These are phyloP conservation scores for Drosophila obscura DNA, from an alignment of 1,140 invertebrate genomes.

Conservation along the genomic window DNA sequence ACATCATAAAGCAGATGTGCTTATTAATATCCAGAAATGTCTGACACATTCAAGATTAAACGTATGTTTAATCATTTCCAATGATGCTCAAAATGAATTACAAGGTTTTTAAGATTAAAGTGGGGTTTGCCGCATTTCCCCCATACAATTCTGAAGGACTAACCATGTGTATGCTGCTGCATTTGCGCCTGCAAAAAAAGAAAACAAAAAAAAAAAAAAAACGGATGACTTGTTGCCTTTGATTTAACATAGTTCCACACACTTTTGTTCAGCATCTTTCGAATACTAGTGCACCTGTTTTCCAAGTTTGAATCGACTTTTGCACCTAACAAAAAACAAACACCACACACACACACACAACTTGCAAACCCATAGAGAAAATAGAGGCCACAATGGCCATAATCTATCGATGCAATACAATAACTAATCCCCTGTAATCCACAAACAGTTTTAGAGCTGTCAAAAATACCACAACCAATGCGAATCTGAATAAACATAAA, in stretches of 20 bases:
- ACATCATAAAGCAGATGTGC: too few relatives aligned
- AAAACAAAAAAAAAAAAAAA: background rate
- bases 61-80: too few relatives aligned
- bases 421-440: too few relatives aligned
- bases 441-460: too few relatives aligned
- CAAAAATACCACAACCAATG: too few relatives aligned
- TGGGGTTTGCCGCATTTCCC: too few relatives aligned
- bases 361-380: conserved; percentile 26
- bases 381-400: conserved; percentile 4
- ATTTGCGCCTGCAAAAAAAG: conserved; percentile 17
- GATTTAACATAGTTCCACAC: conserved; percentile 1
- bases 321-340: conserved; percentile 25
- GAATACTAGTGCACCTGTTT: conserved; percentile 33
- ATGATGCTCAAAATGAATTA: too few relatives aligned
- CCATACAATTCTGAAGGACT: background rate
- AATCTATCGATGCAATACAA: conserved; percentile 1
- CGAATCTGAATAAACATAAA: too few relatives aligned
- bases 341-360: conserved; percentile 2
- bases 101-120: too few relatives aligned
- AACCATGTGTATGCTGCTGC: conserved; percentile 20
- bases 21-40: too few relatives aligned
- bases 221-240: conserved; percentile 12
- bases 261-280: conserved; percentile 8
- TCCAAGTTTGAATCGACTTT: conserved; percentile 34
- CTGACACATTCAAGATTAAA: too few relatives aligned